Percentiles rank a stretch among this genome's conserved stretches.
Conservation (phyloP, 2,797 vertebrate genomes). For the Artibeus jamaicensis region DNA sequence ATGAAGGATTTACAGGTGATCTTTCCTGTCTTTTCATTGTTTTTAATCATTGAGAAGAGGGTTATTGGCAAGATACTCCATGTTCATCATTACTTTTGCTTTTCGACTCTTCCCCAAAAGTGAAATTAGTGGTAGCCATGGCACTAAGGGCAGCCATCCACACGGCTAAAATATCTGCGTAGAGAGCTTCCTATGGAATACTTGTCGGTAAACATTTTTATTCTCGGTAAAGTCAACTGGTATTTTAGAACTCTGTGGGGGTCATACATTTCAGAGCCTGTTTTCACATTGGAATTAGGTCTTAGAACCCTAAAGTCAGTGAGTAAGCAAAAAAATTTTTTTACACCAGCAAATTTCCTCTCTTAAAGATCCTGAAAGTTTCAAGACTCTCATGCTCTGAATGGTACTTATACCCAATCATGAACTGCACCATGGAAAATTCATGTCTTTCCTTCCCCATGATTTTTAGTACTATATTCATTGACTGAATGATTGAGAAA, state of each 20-base stretch:
- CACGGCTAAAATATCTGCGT: background rate
- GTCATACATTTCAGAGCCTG: background rate
- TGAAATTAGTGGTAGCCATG: background rate
- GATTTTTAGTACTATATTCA: background rate
- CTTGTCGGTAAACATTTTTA: background rate
- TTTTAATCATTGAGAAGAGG: background rate
- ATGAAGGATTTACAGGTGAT: background rate
- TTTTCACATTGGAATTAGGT: background rate
- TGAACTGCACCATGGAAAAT: background rate
- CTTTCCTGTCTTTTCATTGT: background rate
- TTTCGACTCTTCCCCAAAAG: background rate
- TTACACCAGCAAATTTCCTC: background rate
- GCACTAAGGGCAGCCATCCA: background rate
- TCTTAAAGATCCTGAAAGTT: background rate
- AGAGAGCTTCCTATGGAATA: background rate
- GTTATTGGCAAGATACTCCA: background rate
- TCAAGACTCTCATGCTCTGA: background rate
- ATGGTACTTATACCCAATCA: background rate
- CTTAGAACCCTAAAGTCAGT: background rate
- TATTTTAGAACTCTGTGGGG: background rate
- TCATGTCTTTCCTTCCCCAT: background rate
- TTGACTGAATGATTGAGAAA: background rate
- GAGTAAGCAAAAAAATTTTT: background rate
- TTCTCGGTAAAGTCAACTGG: background rate
- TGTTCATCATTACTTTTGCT: background rate